A percentile compares a stretch with the other conserved stretches of the same genome.
These are phyloP conservation scores for Hemicrepidius hirtus DNA, from an alignment of 2,888 invertebrate species.

Conservation along the genomic window DNA sequence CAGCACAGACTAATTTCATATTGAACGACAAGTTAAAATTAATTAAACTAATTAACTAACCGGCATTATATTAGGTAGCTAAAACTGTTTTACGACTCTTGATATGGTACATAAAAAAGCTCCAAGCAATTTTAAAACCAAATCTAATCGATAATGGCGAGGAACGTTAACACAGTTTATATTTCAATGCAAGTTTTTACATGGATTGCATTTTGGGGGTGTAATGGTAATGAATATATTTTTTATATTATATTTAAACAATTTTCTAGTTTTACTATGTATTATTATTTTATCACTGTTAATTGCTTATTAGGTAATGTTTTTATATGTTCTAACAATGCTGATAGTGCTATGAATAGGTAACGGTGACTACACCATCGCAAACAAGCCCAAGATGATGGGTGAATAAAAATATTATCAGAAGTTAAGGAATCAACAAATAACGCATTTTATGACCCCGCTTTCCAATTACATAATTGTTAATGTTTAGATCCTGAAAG, in stretches of 20 bases:
- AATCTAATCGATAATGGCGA: constrained; percentile 23
- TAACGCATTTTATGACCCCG: too few relatives aligned
- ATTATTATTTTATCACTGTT: not conserved
- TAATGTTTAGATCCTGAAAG: too few relatives aligned
- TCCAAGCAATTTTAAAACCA: constrained; percentile 14
- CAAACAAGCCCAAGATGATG: too few relatives aligned
- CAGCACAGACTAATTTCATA: constrained; percentile 22
- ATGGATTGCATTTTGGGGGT: constrained; percentile 2
- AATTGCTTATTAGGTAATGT: too few relatives aligned
- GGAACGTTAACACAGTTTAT: constrained; percentile 20
- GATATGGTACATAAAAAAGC: constrained; percentile 14
- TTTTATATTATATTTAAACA: constrained; percentile 4
- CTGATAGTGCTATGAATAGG: too few relatives aligned
- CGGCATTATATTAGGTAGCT: constrained; percentile 21
- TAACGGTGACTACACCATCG: too few relatives aligned
- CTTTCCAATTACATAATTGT: too few relatives aligned
- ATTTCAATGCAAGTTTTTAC: constrained; percentile 13
- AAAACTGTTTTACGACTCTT: constrained; percentile 15
- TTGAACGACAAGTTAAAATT: constrained; percentile 15
- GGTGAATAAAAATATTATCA: too few relatives aligned
- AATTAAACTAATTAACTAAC: constrained; percentile 27
- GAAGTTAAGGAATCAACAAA: too few relatives aligned
- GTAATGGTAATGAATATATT: constrained; percentile 9
- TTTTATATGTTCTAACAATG: too few relatives aligned
- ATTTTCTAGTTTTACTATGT: not conserved